Conservation (phyloP, 2,888 invertebrate species). For the Troilus luridus region DNA sequence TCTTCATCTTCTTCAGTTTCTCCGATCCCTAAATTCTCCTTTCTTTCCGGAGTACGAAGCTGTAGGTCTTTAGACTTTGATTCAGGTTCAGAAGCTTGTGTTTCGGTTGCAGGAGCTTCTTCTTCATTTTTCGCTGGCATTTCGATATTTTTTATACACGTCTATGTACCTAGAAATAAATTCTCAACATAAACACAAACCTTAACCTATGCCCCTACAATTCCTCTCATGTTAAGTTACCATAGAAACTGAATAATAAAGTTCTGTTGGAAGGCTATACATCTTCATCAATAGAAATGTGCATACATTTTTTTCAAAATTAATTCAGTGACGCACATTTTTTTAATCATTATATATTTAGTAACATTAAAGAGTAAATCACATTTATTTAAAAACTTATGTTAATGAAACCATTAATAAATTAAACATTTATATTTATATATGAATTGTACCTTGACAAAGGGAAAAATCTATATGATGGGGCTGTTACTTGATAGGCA, state of each 20-base stretch:
- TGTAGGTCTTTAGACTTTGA: background rate
- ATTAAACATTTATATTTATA: background rate
- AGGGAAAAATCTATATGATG: background rate
- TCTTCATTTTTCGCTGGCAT: background rate
- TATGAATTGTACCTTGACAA: background rate
- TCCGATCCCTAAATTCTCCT: conserved; percentile 7
- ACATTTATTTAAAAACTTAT: background rate
- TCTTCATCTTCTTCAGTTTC: conserved; percentile 50
- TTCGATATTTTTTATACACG: background rate
- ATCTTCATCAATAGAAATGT: background rate
- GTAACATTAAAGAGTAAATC: background rate
- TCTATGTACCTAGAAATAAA: background rate
- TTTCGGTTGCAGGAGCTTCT: background rate
- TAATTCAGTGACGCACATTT: background rate
- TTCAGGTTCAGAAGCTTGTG: conserved; percentile 3
- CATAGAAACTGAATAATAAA: background rate
- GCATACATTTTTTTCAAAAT: background rate
- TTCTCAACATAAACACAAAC: background rate
- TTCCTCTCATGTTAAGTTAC: background rate
- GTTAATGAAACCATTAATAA: background rate
- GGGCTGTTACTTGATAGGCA: background rate
- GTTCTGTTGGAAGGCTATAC: background rate
- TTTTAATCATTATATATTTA: background rate
- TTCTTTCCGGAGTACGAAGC: conserved; percentile 1
- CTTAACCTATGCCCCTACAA: background rate